Conservation (phyloP, 2,888 invertebrate genomes). For the Corythucha ciliata region DNA sequence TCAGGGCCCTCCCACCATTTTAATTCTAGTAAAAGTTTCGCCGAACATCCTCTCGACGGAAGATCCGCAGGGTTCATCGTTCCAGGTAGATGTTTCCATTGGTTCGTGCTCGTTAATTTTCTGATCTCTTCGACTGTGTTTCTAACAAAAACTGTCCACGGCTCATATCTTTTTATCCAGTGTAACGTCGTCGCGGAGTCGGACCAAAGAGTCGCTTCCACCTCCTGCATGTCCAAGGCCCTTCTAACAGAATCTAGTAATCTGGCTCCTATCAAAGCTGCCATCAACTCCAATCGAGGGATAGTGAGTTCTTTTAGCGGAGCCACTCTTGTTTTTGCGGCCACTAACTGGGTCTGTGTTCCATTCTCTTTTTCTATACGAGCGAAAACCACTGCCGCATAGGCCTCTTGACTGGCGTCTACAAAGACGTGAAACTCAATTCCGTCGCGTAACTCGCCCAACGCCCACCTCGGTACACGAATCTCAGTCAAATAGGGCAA, state of each 20-base stretch:
- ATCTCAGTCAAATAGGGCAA: no score
- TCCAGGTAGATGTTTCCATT: neutral
- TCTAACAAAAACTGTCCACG: neutral
- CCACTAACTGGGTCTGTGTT: no score
- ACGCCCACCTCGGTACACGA: no score
- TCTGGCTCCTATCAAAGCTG: neutral
- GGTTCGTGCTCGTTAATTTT: neutral
- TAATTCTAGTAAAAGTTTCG: neutral
- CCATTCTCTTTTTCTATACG: no score
- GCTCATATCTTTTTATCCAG: neutral
- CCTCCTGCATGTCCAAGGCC: neutral
- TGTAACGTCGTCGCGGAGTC: neutral
- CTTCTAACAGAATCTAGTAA: neutral
- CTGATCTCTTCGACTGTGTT: neutral
- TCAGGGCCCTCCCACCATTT: slow-evolving; percentile 10
- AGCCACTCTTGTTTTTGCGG: no score
- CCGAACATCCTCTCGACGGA: neutral
- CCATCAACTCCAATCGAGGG: neutral
- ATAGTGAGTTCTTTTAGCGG: no score
- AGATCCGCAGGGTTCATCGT: slow-evolving; percentile 6
- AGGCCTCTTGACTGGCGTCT: no score
- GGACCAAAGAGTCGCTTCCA: neutral
- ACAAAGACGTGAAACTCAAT: no score
- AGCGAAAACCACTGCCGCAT: no score
- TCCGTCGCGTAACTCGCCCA: no score